phyloP scores from a whole-genome alignment of 2,113 vertebrate genomes.

The Desmodus rotundus region DNA sequence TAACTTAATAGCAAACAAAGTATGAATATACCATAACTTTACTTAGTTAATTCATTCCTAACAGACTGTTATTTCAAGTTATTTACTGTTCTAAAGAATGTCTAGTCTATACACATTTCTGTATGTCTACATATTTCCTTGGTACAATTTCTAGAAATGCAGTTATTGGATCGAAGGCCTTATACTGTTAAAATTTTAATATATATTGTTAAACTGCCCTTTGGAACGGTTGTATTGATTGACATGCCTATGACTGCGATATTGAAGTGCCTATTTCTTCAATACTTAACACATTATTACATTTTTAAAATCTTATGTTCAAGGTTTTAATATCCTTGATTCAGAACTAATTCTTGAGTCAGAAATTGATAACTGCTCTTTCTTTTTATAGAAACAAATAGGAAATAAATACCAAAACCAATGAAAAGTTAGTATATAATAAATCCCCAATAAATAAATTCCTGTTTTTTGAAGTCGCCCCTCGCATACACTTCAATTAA shows the following conservation, averaged over 20 bases:
- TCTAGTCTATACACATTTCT: neutral
- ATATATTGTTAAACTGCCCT: neutral
- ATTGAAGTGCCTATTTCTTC: neutral
- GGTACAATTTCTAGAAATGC: neutral
- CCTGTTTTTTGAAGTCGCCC: too few species aligned
- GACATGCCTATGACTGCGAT: neutral
- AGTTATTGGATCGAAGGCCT: neutral
- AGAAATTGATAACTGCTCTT: neutral
- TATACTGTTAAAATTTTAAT: neutral
- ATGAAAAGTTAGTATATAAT: neutral
- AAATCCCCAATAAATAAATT: neutral
- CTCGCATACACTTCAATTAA: neutral
- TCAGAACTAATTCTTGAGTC: conserved; percentile 29
- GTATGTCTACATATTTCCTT: conserved; percentile 10
- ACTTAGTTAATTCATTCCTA: neutral
- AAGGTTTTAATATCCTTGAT: neutral
- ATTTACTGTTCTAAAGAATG: neutral
- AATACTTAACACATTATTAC: neutral
- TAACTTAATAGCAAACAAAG: neutral
- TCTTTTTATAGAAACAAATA: conserved; percentile 7
- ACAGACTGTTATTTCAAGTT: conserved; percentile 36
- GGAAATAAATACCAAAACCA: neutral
- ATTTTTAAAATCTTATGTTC: neutral
- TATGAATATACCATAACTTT: neutral
- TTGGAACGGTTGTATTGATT: neutral